Base-by-base conservation (phyloP, 2,113 vertebrate species). In the Embiotoca jacksoni region DNA sequence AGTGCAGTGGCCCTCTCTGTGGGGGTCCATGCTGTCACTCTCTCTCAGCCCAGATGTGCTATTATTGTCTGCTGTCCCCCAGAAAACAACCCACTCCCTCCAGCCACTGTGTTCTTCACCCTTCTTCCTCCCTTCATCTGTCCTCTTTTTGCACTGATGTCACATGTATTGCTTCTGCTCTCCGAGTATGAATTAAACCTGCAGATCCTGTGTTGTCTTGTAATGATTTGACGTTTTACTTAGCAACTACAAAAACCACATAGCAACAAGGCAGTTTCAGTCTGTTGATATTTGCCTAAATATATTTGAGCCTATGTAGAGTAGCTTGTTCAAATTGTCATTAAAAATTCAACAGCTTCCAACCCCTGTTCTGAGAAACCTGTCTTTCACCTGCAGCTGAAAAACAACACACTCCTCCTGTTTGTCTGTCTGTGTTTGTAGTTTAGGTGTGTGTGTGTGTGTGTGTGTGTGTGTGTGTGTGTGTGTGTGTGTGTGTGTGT, bases 361-460 rank as follows among this genome's bases (percentile, higher is more conserved):
- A 0, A 16, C 33, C 35, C 31, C n/a, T 9, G 16, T 52, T 50
- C 16, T 2, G 49, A 53, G 68, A 69, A 44, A n/a, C 39, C 33
- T 10, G 70, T 53, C 72, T 82, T 16, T 76, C 72, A 73, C 82
- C 41, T 64, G 55, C 56, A 71, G n/a, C 37, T 36, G 50, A 88
- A 69, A 47, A 56, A 73, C 36, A 47, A 66, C 61, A 56, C 55
- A 65, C 61, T 62, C 64, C 77, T 88, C 78, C 82, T 61, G 44
- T 68, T 2, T 61, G 6, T 44, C 41, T 44, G 41, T 44, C 41
- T 13, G 53, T 79, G 16, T 39, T 6, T 58, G 32, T 35, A 35
- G 7, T 10, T 44, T 44, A 44, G 2, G 10, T 13, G 41, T 44
- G 10, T 13, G 41, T 44, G 1, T 61, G 6, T 44, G 9, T 44